Base-by-base conservation (phyloP, 2,888 invertebrate genomes). In the Macaria notata region DNA sequence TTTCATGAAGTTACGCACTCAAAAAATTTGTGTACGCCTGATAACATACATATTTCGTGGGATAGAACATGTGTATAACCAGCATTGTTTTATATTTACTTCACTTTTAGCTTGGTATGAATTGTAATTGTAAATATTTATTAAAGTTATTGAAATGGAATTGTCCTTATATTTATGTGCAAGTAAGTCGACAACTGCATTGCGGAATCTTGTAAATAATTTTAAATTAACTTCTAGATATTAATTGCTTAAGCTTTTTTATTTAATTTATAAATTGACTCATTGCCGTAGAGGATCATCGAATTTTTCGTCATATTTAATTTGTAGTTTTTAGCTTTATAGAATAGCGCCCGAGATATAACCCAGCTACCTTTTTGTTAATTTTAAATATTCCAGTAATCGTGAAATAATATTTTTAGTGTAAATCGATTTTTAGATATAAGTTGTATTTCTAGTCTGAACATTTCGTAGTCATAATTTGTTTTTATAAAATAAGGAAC, bases 391-490 rank as follows among this genome's bases (percentile, higher is more conserved):
- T 73, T 75, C 66, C 69, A 77, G 64, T 74, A 73, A 73, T 73
- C 64, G 69, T 58, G 64, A 75, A 72, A 66, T 71, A 70, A 70
- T 63, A 58, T 55, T 63, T 68, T 59, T 76, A 75, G 72, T 65
- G 65, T 70, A 69, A 73, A 72, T 48, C 67, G 59, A 46, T 65
- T 66, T 60, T 70, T 78, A 74, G 74, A 46, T 72, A 73, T 83
- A 85, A 82, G 80, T 82, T 87, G 77, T 84, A 81, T 79, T 73
- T 89, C 89, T 89, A 89, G 89, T 89, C 89, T 84, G 82, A 82
- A 83, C 71, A 75, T 77, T 77, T 84, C 76, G 72, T 86, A 86
- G 84, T 86, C 81, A 83, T 88, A 85, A 75, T 81, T 83, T 76
- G 76, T 77, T 76, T 78, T 71, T 68, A 70, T 66, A 67, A 72